Conservation (phyloP, 2,113 vertebrate species). For the Neomonachus schauinslandi region DNA sequence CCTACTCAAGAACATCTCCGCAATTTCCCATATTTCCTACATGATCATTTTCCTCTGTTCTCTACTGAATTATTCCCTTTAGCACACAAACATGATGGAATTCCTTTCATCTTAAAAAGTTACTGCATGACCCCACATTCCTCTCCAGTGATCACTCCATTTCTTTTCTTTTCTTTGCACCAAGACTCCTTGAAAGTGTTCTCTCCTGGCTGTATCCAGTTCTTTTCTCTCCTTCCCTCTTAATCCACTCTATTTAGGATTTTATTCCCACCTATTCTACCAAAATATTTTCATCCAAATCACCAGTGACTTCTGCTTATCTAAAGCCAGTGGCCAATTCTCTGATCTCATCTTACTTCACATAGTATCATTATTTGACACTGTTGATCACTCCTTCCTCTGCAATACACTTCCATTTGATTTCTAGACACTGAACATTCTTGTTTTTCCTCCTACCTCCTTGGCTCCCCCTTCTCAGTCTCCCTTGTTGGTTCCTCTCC, state of each 20-base stretch:
- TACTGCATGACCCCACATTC: not conserved
- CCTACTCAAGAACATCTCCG: not conserved
- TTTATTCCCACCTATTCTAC: not conserved
- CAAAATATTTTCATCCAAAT: not conserved
- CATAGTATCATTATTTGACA: not conserved
- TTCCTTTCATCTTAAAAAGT: not conserved
- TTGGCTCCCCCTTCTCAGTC: not conserved
- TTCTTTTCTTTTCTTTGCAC: not conserved
- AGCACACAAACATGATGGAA: not conserved
- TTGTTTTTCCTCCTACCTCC: not conserved
- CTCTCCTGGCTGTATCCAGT: not conserved
- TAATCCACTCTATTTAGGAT: not conserved
- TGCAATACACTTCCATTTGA: not conserved
- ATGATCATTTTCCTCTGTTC: not conserved
- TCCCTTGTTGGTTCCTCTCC: not conserved
- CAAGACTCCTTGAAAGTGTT: conserved; percentile 15
- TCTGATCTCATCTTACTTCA: not conserved
- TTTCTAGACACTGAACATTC: not conserved
- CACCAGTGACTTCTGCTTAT: not conserved
- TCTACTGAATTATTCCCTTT: not conserved
- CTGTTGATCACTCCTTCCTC: not conserved
- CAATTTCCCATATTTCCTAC: not conserved
- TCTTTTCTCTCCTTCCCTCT: not conserved
- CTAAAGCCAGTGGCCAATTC: not conserved
- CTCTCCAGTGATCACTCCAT: not conserved